These are phyloP conservation scores for Eufriesea mexicana DNA, from an alignment of 1,140 invertebrate genomes.

Conservation along the genomic window DNA sequence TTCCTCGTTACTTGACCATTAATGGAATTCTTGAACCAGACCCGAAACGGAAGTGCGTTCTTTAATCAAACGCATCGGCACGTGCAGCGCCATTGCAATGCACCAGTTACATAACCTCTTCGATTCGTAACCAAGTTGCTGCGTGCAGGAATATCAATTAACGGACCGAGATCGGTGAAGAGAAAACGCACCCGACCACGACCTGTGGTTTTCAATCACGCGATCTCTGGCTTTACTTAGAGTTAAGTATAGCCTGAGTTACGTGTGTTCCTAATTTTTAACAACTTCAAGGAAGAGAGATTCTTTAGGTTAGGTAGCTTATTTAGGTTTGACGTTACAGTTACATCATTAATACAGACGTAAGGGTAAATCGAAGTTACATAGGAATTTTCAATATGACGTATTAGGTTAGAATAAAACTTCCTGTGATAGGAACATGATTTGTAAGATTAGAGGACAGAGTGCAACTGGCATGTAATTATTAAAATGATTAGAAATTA, in stretches of 20 bases:
- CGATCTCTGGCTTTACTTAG: neutral
- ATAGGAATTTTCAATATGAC: neutral
- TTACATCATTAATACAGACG: too few species aligned
- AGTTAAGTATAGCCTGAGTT: neutral
- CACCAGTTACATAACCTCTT: slow-evolving; percentile 17
- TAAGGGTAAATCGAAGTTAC: too few species aligned
- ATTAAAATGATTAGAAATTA: too few species aligned
- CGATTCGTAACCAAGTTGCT: slow-evolving; percentile 4
- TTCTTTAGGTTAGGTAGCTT: too few species aligned
- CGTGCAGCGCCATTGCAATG: slow-evolving; percentile 1
- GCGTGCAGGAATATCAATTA: slow-evolving; percentile 30
- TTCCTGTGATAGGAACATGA: neutral
- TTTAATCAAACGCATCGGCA: neutral
- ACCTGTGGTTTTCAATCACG: slow-evolving; percentile 7
- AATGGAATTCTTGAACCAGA: neutral
- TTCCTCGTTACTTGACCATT: neutral
- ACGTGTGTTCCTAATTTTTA: neutral
- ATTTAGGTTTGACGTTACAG: too few species aligned
- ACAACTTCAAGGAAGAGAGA: neutral
- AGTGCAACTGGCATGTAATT: neutral
- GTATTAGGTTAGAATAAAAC: neutral
- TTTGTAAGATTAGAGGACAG: too few species aligned
- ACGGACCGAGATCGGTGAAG: neutral
- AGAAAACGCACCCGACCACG: neutral
- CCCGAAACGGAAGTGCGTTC: neutral